Conservation (phyloP, 2,113 vertebrate genomes). For the Cynopterus brachyotis region DNA sequence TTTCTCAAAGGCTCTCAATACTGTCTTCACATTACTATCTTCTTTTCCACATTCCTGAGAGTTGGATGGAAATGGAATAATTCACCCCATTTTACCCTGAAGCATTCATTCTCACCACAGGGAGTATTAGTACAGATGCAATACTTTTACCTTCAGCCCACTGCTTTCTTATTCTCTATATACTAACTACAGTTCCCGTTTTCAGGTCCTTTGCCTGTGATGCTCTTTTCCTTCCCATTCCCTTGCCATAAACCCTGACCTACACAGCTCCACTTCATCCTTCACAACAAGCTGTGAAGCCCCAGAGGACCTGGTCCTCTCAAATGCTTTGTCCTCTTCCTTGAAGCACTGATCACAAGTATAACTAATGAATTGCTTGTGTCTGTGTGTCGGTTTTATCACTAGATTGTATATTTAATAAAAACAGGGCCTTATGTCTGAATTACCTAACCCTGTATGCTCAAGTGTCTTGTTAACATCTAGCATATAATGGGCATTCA, state of each 20-base stretch:
- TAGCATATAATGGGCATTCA: neutral
- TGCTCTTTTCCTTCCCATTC: neutral
- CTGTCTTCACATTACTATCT: neutral
- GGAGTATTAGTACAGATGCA: neutral
- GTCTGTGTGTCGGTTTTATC: neutral
- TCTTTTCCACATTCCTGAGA: neutral
- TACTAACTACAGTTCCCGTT: neutral
- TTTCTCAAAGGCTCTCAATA: conserved; percentile 17
- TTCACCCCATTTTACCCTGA: neutral
- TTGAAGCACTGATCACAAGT: neutral
- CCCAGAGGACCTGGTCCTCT: neutral
- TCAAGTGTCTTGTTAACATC: neutral
- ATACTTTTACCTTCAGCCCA: neutral
- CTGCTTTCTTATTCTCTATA: neutral
- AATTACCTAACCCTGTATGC: neutral
- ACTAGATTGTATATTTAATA: neutral
- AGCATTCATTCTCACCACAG: neutral
- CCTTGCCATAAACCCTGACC: neutral
- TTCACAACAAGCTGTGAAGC: neutral
- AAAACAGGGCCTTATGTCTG: neutral
- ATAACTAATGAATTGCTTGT: neutral
- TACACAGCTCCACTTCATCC: neutral
- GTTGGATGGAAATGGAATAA: neutral
- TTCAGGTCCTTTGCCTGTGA: neutral
- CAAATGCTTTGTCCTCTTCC: neutral